Evolutionary conservation across 64 coral and sea anemone species (phyloP).

Genomic region (Montipora efflorescens): DNA sequence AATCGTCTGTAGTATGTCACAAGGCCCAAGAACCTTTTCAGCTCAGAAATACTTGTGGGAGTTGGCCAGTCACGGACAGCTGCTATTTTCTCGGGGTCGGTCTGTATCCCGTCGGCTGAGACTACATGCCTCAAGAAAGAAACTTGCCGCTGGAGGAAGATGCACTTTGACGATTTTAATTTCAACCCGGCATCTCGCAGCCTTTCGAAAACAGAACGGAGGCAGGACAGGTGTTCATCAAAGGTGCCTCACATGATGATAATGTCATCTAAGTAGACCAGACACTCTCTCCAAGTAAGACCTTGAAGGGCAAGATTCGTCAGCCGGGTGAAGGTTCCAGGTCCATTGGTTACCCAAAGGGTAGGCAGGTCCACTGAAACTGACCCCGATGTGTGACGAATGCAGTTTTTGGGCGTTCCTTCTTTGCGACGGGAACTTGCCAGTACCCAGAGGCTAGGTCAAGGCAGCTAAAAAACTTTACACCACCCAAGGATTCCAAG

Average conservation of each 20-base stretch:
- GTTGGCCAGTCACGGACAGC: conserved; percentile 50
- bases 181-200: conserved; percentile 36
- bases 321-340: conserved; percentile 37
- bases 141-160: conserved; percentile 37
- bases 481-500: conserved; percentile 27
- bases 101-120: conserved; percentile 47
- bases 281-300: conserved; percentile 40
- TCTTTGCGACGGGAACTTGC: conserved; percentile 33
- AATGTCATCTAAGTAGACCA: conserved; percentile 57
- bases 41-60: background rate
- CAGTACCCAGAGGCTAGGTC: conserved; percentile 34
- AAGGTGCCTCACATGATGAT: conserved; percentile 48
- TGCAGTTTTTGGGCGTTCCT: conserved; percentile 39
- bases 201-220: conserved; percentile 57
- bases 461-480: conserved; percentile 19
- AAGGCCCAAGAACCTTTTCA: conserved; percentile 50
- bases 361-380: conserved; percentile 61
- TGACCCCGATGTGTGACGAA: conserved; percentile 57
- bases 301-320: conserved; percentile 58
- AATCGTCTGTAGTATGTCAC: conserved; percentile 52
- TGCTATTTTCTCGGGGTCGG: conserved; percentile 55
- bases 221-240: conserved; percentile 53
- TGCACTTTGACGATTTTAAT: conserved; percentile 49
- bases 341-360: conserved; percentile 57
- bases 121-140: conserved; percentile 55